Evolutionary conservation across 2,888 invertebrate species (phyloP), one percentile per base, ranked within the genome.

Genomic region (Pheosia tremula): DNA sequence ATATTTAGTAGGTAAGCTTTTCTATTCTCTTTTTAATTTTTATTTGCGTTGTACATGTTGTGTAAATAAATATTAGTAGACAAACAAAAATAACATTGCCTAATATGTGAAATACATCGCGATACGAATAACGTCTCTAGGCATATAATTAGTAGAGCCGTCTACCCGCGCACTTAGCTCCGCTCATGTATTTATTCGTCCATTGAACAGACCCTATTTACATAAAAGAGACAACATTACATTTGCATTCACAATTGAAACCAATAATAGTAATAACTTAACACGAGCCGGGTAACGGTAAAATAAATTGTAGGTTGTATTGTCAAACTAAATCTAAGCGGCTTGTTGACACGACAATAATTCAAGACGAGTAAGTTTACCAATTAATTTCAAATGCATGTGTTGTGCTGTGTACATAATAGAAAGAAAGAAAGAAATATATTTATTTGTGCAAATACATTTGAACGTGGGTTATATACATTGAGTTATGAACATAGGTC

Each of bases 231-330:
- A 58, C 53, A 55, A 43, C 59, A 59, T 41, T 58, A 43, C 52
- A 70, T 67, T 59, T 37, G 64, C 59, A 64, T 62, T 62, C 56
- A 58, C 49, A 69, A 64, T 60, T 50, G 60, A 64, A 64, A 61
- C 43, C 54, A 41, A 64, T 68, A 65, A 60, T 54, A 56, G 13
- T 7, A 56, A 39, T 56, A 54, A 54, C 36, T 58, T 37, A 53
- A 67, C 50, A 61, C 56, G 10, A 9, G 41, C 52, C 52, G 6
- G 2, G n/a, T 59, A 61, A 69, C 61, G 53, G 61, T 58, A 38
- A 45, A 56, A 56, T 61, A 36, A 61, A 69, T 11, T 47, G 45
- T 47, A 11, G 11, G 47, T n/a, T n/a, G n/a, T 47, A n/a, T 5
- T 47, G 47, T 47, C 3, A n/a, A 47, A 5, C n/a, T 47, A n/a